phyloP scores from a whole-genome alignment of 2,888 invertebrate genomes.

The Lasius fuliginosus region DNA sequence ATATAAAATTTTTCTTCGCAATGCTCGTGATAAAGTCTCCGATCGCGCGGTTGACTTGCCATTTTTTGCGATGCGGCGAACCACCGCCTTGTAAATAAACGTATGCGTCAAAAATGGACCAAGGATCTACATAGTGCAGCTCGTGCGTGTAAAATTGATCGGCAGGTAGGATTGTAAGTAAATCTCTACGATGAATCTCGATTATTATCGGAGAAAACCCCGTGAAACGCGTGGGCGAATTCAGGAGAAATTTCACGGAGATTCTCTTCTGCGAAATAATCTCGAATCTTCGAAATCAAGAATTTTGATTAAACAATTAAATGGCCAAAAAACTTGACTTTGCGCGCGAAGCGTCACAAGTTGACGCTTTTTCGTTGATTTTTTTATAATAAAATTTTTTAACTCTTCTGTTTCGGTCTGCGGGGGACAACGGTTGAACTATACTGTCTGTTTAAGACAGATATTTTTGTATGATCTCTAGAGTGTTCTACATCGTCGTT shows the following conservation, averaged over 20 bases:
- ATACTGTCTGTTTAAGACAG: background rate
- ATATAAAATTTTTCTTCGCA: background rate
- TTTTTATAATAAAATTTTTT: background rate
- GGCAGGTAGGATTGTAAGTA: conserved; percentile 80
- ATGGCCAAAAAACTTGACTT: background rate
- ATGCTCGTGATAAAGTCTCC: background rate
- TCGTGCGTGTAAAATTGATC: conserved; percentile 75
- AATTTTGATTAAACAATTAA: background rate
- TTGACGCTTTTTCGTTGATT: background rate
- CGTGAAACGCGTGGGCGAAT: conserved; percentile 34
- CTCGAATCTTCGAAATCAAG: conserved; percentile 15
- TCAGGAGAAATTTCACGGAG: background rate
- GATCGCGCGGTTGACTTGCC: conserved; percentile 37
- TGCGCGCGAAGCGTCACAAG: background rate
- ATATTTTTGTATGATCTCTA: background rate
- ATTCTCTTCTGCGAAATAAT: conserved; percentile 28
- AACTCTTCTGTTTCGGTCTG: background rate
- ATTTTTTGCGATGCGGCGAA: conserved; percentile 40
- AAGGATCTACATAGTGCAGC: conserved; percentile 79
- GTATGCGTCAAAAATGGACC: conserved; percentile 81
- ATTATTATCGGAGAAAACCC: conserved; percentile 64
- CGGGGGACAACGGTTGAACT: background rate
- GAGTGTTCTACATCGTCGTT: background rate
- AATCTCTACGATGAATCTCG: conserved; percentile 81
- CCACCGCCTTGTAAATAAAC: conserved; percentile 76